Base-by-base conservation (phyloP, 1,140 invertebrate species). In the Cephus cinctus region DNA sequence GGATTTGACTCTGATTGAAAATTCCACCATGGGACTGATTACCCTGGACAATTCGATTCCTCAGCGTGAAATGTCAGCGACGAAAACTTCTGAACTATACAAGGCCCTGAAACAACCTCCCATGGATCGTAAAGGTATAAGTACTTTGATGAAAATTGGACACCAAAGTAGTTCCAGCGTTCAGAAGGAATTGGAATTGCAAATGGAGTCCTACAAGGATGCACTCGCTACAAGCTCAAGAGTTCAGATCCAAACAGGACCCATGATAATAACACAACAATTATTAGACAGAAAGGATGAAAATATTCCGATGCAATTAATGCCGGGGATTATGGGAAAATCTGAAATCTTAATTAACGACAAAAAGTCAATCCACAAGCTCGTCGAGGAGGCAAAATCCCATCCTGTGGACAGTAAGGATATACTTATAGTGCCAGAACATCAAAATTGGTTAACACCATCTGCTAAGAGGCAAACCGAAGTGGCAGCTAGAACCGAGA, bases 361-460 rank as follows among this genome's bases (percentile, higher is more conserved):
- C 6, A n/a, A 27, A 27, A 27, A 27, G 25, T 27, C 25, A 8
- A n/a, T 6, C 6, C 6, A n/a, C 25, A 27, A 27, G n/a, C n/a
- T 27, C 6, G 25, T 8, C 6, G 25, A 27, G 25, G n/a, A 27
- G n/a, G n/a, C 6, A n/a, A 27, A 6, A 27, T 8, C 25, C n/a
- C n/a, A n/a, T n/a, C n/a, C n/a, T n/a, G n/a, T n/a, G n/a, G 25
- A 27, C n/a, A n/a, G 25, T 6, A 59, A 47, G 18, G 59, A 64
- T 8, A 45, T 52, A 12, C 47, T 55, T 22, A 19, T 54, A 39
- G 35, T 54, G 31, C 45, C 57, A 19, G 59, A 59, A 31, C 54
- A 64, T 22, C 58, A 71, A 43, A 73, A 75, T 40, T 76, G 74
- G 74, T 42, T 76, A 3, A 63, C 74, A 1, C 74, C 74, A 15